A percentile compares a stretch with the other conserved stretches of the same genome.
Conservation (phyloP, 2,797 vertebrate species). For the Psittacula echo region DNA sequence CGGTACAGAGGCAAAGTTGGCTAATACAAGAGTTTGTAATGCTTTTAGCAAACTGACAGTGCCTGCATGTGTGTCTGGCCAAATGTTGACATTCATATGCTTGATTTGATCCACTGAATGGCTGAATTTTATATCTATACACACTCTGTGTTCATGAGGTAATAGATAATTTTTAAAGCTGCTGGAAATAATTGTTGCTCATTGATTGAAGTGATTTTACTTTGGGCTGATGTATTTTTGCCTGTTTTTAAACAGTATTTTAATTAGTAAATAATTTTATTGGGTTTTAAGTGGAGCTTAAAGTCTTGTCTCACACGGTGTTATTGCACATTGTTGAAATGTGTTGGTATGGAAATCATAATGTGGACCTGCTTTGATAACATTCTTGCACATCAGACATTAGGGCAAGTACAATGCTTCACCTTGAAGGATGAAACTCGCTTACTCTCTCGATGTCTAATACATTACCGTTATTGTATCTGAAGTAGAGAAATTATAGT, state of each 20-base stretch:
- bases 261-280: neutral
- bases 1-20: neutral
- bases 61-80: neutral
- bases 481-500: neutral
- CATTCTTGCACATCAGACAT: neutral
- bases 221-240: neutral
- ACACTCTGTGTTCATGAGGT: neutral
- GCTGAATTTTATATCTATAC: neutral
- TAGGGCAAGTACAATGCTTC: neutral
- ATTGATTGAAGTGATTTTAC: neutral
- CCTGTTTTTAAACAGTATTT: neutral
- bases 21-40: neutral
- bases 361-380: neutral
- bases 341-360: neutral
- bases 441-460: neutral
- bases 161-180: neutral
- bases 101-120: neutral
- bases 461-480: neutral
- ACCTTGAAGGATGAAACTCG: neutral
- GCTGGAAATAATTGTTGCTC: neutral
- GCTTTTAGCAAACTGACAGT: neutral
- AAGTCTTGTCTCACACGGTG: neutral
- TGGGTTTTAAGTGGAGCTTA: neutral
- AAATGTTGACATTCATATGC: neutral
- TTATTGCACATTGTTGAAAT: neutral